Percentiles rank a stretch among this genome's conserved stretches.
phyloP scores from a whole-genome alignment of 1,140 invertebrate species.

The Nasonia giraulti region DNA sequence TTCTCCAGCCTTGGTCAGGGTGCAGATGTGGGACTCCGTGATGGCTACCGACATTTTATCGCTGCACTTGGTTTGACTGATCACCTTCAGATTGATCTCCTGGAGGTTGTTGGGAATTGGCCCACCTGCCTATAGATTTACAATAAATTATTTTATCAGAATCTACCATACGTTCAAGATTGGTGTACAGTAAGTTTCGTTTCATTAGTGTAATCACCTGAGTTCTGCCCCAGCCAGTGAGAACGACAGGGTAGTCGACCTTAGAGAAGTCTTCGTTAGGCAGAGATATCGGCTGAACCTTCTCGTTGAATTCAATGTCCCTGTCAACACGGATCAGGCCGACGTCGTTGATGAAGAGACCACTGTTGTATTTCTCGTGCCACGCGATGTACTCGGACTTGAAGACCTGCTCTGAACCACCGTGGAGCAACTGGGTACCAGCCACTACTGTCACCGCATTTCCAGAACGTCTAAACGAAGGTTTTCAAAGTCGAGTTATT shows the following conservation, averaged over 20 bases:
- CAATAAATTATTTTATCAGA: not conserved
- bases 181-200: too few species aligned
- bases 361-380: conserved; percentile 56
- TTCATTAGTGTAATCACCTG: not conserved
- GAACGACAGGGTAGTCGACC: conserved; percentile 53
- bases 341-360: conserved; percentile 73
- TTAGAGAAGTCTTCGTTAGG: conserved; percentile 52
- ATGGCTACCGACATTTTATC: not conserved
- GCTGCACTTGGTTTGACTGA: conserved; percentile 6
- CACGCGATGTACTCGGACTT: conserved; percentile 58
- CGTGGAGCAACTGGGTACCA: not conserved
- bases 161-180: too few species aligned
- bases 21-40: conserved; percentile 28
- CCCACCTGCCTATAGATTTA: not conserved
- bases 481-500: too few species aligned
- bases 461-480: not conserved
- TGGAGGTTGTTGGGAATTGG: conserved; percentile 8
- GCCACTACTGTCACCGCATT: not conserved
- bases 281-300: conserved; percentile 60
- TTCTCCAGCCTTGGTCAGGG: conserved; percentile 67
- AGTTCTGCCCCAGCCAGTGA: conserved; percentile 73
- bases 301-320: conserved; percentile 59
- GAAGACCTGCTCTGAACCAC: conserved; percentile 50
- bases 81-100: conserved; percentile 14
- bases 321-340: conserved; percentile 67